These are phyloP conservation scores for Cynopterus sphinx DNA, from an alignment of 2,797 vertebrate species.

Conservation along the genomic window DNA sequence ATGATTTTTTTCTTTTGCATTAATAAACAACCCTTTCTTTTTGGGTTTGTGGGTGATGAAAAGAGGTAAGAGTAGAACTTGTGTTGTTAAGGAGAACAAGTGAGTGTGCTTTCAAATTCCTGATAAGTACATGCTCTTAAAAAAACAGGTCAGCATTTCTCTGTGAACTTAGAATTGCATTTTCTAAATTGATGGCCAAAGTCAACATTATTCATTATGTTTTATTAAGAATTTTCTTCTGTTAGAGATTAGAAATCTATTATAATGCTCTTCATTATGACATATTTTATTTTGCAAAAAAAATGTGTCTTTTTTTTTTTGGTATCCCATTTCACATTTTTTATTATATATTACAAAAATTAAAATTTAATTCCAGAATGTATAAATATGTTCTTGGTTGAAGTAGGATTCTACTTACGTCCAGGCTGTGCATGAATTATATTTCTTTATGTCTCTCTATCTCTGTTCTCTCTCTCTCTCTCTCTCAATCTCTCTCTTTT, in stretches of 20 bases:
- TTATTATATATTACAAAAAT: not conserved
- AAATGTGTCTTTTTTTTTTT: not conserved
- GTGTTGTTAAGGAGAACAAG: not conserved
- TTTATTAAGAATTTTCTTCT: not conserved
- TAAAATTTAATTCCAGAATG: not conserved
- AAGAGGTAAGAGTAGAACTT: not conserved
- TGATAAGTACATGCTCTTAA: not conserved
- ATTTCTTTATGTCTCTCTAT: not conserved
- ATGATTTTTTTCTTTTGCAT: not conserved
- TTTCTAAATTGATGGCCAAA: not conserved
- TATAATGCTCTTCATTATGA: not conserved
- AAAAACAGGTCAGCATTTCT: not conserved
- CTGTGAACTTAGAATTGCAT: not conserved
- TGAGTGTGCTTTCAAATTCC: not conserved
- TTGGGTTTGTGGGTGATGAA: not conserved
- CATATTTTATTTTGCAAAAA: not conserved
- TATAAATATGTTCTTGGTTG: not conserved
- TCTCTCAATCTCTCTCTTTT: accelerated
- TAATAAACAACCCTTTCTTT: not conserved
- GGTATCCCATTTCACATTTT: not conserved
- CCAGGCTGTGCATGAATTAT: accelerated
- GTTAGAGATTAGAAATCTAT: not conserved
- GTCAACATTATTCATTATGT: not conserved
- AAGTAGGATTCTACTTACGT: not conserved
- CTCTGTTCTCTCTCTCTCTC: too few species aligned